Base-by-base conservation (phyloP, 2,888 invertebrate species). In the Liposcelis brunnea region DNA sequence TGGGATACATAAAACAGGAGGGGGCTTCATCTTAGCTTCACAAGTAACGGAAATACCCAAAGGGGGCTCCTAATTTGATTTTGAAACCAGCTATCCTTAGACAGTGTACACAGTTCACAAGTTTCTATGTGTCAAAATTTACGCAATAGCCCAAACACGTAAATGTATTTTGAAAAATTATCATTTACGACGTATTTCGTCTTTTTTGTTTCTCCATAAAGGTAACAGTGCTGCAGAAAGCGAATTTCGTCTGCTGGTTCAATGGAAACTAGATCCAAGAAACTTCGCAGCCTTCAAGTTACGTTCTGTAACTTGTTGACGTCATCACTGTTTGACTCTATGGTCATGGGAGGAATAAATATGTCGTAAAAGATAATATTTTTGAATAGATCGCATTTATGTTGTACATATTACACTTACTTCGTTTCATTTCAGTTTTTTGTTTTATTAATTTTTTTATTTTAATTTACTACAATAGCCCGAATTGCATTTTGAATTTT, bases 391-490 rank as follows among this genome's bases (percentile, higher is more conserved):
- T 19, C 40, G 15, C 40, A 40, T 40, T 40, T 19, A 21, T 19
- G 40, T 40, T 40, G 40, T 40, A 40, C 40, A 40, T 40, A 40
- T 18, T 40, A 40, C 40, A 40, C 10, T 21, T 6, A 19, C 21
- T 40, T 40, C 19, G 16, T 16, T 40, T 40, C 19, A 19, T 15
- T 15, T 40, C 40, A 21, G 16, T 16, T 40, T 36, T 36, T 40
- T 19, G 21, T 18, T 40, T 40, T 40, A 6, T 35, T 7, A 18
- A 6, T 40, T 16, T 16, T 18, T 18, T 40, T 6, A 40, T 16
- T 6, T 40, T 40, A 16, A 40, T 40, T 40, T 40, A 19, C 40
- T 40, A 40, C 40, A 40, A 40, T 40, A 40, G 40, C 40, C 40
- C 40, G 11, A 40, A 40, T 40, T 40, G 40, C 40, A 40, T 40